phyloP scores from a whole-genome alignment of 2,797 vertebrate species.

The Acanthornis magna region DNA sequence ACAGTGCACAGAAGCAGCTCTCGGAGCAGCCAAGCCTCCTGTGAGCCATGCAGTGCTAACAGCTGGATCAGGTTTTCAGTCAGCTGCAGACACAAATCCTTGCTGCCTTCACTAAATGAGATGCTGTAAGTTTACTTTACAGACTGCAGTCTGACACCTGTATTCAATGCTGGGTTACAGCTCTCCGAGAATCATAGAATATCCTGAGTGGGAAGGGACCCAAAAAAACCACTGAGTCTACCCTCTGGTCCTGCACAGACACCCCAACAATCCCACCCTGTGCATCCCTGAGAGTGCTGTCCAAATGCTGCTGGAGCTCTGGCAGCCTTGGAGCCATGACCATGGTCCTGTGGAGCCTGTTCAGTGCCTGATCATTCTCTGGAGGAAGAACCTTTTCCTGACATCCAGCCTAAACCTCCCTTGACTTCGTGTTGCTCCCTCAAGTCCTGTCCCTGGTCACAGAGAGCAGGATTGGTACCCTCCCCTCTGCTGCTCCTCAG shows the following conservation, averaged over 20 bases:
- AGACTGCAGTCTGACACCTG: background rate
- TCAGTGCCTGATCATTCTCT: background rate
- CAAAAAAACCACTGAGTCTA: background rate
- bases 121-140: background rate
- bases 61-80: background rate
- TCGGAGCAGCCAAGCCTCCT: background rate
- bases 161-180: background rate
- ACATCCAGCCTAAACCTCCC: background rate
- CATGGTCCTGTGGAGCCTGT: background rate
- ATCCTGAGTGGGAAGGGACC: background rate
- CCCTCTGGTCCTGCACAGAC: background rate
- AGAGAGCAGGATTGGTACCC: background rate
- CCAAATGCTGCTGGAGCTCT: background rate
- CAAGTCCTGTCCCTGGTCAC: background rate
- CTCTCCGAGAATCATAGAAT: rapidly evolving
- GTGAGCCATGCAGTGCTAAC: background rate
- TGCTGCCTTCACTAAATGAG: background rate
- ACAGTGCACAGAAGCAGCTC: background rate
- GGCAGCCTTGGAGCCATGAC: background rate
- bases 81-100: background rate
- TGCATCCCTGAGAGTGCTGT: background rate
- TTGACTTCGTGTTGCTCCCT: background rate
- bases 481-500: background rate
- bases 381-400: background rate
- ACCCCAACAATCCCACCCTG: background rate